Conservation (phyloP, 2,113 vertebrate genomes). For the Pachycephala philippinensis region DNA sequence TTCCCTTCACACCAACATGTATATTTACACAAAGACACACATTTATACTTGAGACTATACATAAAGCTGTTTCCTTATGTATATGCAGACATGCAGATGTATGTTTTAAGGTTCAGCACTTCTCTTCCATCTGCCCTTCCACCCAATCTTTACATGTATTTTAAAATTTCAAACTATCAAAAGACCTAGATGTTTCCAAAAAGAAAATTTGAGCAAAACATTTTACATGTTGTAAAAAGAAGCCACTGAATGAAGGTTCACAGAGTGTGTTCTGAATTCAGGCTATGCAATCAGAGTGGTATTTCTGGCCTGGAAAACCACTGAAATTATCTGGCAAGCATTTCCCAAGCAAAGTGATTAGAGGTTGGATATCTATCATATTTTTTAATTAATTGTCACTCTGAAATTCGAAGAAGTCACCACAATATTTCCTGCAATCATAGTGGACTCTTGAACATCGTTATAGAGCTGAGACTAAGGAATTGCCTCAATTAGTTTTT, state of each 20-base stretch:
- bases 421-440: not conserved
- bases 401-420: not conserved
- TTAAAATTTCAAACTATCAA: not conserved
- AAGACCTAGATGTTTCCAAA: not conserved
- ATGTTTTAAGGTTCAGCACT: not conserved
- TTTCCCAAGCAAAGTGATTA: not conserved
- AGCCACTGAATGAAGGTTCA: not conserved
- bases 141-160: not conserved
- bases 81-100: not conserved
- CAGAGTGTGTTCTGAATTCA: rapidly evolving
- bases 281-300: not conserved
- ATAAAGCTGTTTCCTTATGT: not conserved
- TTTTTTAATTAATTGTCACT: not conserved
- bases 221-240: not conserved
- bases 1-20: not conserved
- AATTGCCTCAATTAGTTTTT: not conserved
- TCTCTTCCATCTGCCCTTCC: not conserved
- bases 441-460: not conserved
- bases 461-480: not conserved
- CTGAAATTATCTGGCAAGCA: not conserved
- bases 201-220: not conserved
- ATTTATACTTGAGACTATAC: not conserved
- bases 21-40: not conserved
- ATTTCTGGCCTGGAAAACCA: not conserved
- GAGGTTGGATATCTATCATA: not conserved